Base-by-base conservation (phyloP, 2,888 invertebrate genomes). In the Megamerina dolium region DNA sequence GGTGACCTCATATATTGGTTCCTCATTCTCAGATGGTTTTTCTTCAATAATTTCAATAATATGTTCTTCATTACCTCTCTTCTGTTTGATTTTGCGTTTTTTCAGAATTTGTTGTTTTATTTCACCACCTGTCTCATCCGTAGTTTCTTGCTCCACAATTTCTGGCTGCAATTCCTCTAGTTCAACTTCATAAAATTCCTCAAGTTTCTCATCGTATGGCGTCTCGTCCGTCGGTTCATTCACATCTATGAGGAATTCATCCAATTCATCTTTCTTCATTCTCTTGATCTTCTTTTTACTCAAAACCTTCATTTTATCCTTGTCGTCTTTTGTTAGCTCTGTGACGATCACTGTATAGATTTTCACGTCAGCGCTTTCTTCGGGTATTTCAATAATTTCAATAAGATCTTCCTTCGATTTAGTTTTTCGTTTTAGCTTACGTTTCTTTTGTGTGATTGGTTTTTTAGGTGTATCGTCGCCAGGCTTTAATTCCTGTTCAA, bases 41-140 rank as follows among this genome's bases (percentile, higher is more conserved):
- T 63, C 57, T 48, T 64, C 73, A 12, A 68, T 56, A 43, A 73
- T 69, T 58, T 73, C 72, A 12, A 73, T 61, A 4, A 72, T 55
- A 51, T 74, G 71, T 54, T 74, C 68, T 51, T 69, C 62, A 27
- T 68, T 63, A 48, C 73, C 75, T 17, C 70, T 73, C 48, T 64
- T 60, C 39, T 64, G 64, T 4, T 51, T 47, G 48, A 73, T 58
- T 44, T 62, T 60, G n/a, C 68, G 63, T 46, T 64, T 69, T 20
- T 64, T 66, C 3, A 61, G 59, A 0, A 60, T 63, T 60, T 18
- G 53, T 31, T n/a, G 49, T 45, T 36, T 42, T 41, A 48, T 67
- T 69, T 41, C 64, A 10, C 43, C 43, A 20, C 56, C 39, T n/a
- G n/a, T n/a, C 37, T 52, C 53, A 41, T 60, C 46, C 37, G 57